Evolutionary conservation across 2,113 vertebrate species (phyloP).

Genomic region (Periophthalmus modestus): DNA sequence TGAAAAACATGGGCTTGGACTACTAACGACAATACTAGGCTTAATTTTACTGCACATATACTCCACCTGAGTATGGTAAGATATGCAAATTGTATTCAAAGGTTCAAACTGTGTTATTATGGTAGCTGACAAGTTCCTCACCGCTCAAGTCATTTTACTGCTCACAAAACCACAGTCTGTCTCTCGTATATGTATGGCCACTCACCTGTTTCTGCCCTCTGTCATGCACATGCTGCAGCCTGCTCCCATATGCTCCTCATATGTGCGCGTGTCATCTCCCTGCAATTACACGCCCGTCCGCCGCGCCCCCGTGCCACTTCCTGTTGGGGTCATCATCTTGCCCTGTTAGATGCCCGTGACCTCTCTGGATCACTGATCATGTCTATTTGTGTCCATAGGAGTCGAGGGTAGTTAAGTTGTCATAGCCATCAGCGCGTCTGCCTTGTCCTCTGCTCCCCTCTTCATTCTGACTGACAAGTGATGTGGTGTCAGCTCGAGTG

Average conservation of each 20-base stretch:
- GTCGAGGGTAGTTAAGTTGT: slow-evolving; percentile 32
- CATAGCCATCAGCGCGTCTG: slow-evolving; percentile 14
- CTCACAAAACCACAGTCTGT: background rate
- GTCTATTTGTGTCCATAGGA: slow-evolving; percentile 29
- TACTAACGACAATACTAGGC: no score
- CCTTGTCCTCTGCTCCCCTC: background rate
- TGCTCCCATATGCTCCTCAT: slow-evolving; percentile 18
- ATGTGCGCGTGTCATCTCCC: slow-evolving; percentile 11
- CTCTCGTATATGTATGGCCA: background rate
- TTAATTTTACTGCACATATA: background rate
- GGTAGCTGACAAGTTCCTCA: background rate
- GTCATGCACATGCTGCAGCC: background rate
- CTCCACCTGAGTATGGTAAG: background rate
- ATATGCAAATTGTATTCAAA: background rate
- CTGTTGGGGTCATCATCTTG: slow-evolving; percentile 19
- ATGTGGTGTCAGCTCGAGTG: slow-evolving; percentile 9
- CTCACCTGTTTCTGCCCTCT: background rate
- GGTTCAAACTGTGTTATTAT: background rate
- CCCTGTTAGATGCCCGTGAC: slow-evolving; percentile 14
- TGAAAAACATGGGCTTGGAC: no score
- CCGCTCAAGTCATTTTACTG: background rate
- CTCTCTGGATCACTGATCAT: slow-evolving; percentile 22
- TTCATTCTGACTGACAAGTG: slow-evolving; percentile 28
- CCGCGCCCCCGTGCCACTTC: slow-evolving; percentile 9
- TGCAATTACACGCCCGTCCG: slow-evolving; percentile 2